phyloP scores from a whole-genome alignment of 23 tunicate genomes.

The Oikopleura dioica region DNA sequence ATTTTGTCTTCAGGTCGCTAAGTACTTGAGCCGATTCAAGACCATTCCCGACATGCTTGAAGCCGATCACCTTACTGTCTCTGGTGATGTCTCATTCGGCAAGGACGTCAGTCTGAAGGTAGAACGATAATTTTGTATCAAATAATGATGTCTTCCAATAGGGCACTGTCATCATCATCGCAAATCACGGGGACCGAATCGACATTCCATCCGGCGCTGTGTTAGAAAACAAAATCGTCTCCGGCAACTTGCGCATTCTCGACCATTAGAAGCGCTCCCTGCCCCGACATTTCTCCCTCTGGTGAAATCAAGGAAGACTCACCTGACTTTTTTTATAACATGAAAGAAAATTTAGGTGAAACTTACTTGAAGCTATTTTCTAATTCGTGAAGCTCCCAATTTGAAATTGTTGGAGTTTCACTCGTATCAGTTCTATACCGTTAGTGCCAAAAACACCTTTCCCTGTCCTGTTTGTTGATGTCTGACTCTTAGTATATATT shows the following conservation, averaged over 20 bases:
- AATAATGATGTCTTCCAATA: constrained; percentile 11
- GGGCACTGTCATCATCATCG: constrained; percentile 96
- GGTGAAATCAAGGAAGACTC: too few relatives aligned
- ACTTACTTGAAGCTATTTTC: too few relatives aligned
- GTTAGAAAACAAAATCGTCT: constrained; percentile 82
- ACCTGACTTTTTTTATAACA: too few relatives aligned
- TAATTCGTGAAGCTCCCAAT: too few relatives aligned
- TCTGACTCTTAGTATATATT: too few relatives aligned
- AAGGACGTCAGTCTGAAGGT: constrained; percentile 85
- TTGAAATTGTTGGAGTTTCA: too few relatives aligned
- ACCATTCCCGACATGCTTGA: constrained; percentile 88
- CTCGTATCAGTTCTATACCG: too few relatives aligned
- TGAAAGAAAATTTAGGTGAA: too few relatives aligned
- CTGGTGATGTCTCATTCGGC: constrained; percentile 92
- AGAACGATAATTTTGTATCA: too few relatives aligned
- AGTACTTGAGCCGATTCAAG: constrained; percentile 50
- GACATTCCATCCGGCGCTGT: constrained; percentile 90
- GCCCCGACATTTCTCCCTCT: too few relatives aligned
- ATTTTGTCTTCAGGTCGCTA: constrained; percentile 33
- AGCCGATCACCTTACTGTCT: constrained; percentile 71
- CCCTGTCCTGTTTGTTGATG: too few relatives aligned
- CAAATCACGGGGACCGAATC: constrained; percentile 87
- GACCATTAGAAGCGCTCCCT: constrained; percentile 51
- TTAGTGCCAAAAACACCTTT: too few relatives aligned
- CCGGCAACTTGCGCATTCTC: constrained; percentile 71